Evolutionary conservation across 2,888 invertebrate genomes (phyloP).

Genomic region (Tricholauxania praeusta): DNA sequence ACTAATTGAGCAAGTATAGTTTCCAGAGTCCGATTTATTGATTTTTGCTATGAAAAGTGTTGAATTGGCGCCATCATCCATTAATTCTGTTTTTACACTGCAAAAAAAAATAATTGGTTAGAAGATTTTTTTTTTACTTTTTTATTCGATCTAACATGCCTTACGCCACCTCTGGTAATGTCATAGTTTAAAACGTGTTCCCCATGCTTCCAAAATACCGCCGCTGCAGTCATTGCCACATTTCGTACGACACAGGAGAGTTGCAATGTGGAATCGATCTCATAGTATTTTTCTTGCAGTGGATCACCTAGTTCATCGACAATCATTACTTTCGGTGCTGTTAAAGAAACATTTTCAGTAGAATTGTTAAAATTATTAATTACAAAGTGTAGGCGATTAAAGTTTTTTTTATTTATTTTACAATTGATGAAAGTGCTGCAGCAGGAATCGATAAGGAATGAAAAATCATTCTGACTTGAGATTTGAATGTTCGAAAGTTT

Average conservation of each 20-base stretch:
- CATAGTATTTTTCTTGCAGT: constrained; percentile 71
- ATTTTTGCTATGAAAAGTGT: constrained; percentile 70
- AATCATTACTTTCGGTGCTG: constrained; percentile 72
- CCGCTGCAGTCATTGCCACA: constrained; percentile 70
- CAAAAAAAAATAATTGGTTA: background rate
- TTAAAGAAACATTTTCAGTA: constrained; percentile 30
- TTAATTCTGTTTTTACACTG: constrained; percentile 71
- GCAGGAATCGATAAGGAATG: too few relatives aligned
- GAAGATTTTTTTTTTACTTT: background rate
- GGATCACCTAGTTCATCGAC: constrained; percentile 71
- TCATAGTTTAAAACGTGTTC: constrained; percentile 71
- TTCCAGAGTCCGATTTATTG: constrained; percentile 70
- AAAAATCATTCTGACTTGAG: too few relatives aligned
- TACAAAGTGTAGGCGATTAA: background rate
- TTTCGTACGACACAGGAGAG: constrained; percentile 71
- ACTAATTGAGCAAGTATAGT: constrained; percentile 71
- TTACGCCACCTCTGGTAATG: constrained; percentile 70
- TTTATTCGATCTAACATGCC: constrained; percentile 57
- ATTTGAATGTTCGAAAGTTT: too few relatives aligned
- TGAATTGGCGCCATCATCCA: constrained; percentile 70
- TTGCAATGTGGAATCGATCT: constrained; percentile 72
- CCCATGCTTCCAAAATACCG: constrained; percentile 71
- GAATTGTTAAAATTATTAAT: constrained; percentile 5
- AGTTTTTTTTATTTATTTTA: too few relatives aligned
- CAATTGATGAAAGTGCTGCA: too few relatives aligned